These are phyloP conservation scores for Frankliniella intonsa DNA, from an alignment of 2,888 invertebrate genomes.

Conservation along the genomic window DNA sequence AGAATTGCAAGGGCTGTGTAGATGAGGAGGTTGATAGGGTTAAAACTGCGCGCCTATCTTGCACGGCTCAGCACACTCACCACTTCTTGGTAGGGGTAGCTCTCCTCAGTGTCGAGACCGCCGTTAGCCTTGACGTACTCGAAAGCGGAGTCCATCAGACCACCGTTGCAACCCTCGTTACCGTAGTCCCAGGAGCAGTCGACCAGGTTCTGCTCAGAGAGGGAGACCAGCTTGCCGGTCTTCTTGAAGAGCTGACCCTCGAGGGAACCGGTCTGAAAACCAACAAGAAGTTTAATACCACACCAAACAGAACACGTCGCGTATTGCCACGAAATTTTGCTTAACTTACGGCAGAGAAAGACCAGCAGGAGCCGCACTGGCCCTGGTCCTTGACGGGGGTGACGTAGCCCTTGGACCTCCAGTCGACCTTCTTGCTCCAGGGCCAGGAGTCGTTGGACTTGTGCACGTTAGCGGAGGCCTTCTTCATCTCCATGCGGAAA, in stretches of 20 bases:
- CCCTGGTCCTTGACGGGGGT: constrained; percentile 84
- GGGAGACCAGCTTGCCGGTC: constrained; percentile 49
- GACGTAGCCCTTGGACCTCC: constrained; percentile 77
- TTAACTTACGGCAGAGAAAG: constrained; percentile 76
- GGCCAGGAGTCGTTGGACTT: constrained; percentile 20
- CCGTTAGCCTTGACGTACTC: constrained; percentile 50
- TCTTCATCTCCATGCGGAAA: constrained; percentile 65
- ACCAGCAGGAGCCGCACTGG: constrained; percentile 70
- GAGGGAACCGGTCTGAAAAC: constrained; percentile 53
- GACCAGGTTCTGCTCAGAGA: constrained; percentile 55
- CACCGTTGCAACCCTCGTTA: constrained; percentile 54
- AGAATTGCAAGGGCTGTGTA: too few species aligned
- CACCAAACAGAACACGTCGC: background rate
- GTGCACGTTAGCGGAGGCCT: constrained; percentile 56
- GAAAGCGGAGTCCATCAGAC: constrained; percentile 52
- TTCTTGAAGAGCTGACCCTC: constrained; percentile 53
- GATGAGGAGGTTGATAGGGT: background rate
- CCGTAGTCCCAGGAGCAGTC: constrained; percentile 59
- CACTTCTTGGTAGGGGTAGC: constrained; percentile 51
- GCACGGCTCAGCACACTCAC: constrained; percentile 28
- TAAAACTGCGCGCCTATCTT: background rate
- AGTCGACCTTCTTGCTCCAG: constrained; percentile 43
- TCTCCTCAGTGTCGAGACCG: constrained; percentile 54
- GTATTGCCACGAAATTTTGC: too few species aligned
- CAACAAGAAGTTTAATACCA: background rate